Conservation (phyloP, 2,888 invertebrate genomes). For the Apoda limacodes region DNA sequence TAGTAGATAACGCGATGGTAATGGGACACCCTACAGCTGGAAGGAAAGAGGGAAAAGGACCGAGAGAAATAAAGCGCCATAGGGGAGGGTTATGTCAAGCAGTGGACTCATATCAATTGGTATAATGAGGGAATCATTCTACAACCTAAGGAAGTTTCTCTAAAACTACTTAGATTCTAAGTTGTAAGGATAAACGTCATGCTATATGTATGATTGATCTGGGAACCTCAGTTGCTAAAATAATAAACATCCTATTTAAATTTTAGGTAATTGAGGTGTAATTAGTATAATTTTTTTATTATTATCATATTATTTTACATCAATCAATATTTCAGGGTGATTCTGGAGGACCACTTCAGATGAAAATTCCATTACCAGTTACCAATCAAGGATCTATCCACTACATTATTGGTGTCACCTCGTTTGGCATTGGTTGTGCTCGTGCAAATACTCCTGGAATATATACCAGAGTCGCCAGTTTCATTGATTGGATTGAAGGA, state of each 20-base stretch:
- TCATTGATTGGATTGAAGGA: slow-evolving; percentile 25
- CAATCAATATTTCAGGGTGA: slow-evolving; percentile 20
- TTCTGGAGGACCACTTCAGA: slow-evolving; percentile 25
- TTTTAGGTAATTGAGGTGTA: background rate
- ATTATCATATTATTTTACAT: background rate
- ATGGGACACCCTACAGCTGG: no score
- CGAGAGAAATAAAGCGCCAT: no score
- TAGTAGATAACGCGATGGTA: no score
- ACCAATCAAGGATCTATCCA: slow-evolving; percentile 19
- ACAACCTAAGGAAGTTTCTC: no score
- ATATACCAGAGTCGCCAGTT: slow-evolving; percentile 23
- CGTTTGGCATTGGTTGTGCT: slow-evolving; percentile 23
- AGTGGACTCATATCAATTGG: no score
- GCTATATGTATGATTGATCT: background rate
- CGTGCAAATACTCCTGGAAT: slow-evolving; percentile 20
- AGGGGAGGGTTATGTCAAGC: no score
- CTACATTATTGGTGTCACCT: slow-evolving; percentile 23
- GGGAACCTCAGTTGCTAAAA: background rate
- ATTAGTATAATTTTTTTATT: background rate
- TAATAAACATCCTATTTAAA: background rate
- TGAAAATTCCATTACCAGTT: slow-evolving; percentile 11
- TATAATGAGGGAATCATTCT: background rate
- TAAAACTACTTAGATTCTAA: no score
- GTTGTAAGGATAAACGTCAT: no score
- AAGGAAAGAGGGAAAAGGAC: no score